A percentile compares a stretch with the other conserved stretches of the same genome.
These are phyloP conservation scores for Helogale parvula DNA, from an alignment of 2,113 vertebrate genomes.

Conservation along the genomic window DNA sequence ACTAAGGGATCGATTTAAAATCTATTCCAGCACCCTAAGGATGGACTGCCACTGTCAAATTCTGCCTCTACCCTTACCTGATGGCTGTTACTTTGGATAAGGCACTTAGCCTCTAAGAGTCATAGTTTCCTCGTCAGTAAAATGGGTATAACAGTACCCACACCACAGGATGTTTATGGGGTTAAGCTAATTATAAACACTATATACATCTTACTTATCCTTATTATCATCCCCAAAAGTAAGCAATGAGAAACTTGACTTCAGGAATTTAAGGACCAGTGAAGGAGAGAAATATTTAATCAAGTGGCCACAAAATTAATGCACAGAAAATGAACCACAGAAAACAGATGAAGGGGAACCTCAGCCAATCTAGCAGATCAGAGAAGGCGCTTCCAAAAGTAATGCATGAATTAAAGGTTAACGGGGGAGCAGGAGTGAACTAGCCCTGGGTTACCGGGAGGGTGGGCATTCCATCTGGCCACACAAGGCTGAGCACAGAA, in stretches of 20 bases:
- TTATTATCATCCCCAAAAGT: background rate
- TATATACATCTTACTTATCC: background rate
- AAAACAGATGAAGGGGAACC: background rate
- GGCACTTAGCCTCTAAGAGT: background rate
- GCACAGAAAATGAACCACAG: background rate
- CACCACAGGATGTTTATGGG: background rate
- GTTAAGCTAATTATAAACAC: background rate
- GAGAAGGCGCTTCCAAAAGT: background rate
- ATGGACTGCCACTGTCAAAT: background rate
- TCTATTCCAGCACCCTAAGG: background rate
- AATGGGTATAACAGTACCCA: background rate
- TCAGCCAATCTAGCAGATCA: background rate
- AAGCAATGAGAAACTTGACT: background rate
- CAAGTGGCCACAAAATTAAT: background rate
- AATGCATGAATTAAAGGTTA: background rate
- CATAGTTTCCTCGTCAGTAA: background rate
- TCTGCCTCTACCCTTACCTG: background rate
- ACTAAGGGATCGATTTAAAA: background rate
- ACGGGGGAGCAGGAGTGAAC: background rate
- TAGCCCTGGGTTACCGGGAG: no score
- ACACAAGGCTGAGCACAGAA: fast-evolving
- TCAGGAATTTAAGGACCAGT: background rate
- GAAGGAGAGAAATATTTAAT: background rate
- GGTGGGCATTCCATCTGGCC: background rate
- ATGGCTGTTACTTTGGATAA: background rate